These are phyloP conservation scores for Cephus pygmeus DNA, from an alignment of 2,888 invertebrate genomes.

Conservation along the genomic window DNA sequence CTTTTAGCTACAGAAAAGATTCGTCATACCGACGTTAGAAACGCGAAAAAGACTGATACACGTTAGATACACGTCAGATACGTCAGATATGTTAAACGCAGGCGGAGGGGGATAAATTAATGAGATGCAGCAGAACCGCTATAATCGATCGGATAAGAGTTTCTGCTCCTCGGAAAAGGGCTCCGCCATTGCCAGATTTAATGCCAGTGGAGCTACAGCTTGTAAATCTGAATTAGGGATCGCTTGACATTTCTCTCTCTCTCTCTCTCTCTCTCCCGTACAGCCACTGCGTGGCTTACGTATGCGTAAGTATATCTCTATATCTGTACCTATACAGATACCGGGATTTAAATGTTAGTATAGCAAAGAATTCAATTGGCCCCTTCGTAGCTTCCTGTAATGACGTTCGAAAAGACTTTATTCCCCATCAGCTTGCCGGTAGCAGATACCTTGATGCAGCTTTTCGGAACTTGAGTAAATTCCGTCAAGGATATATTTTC, in stretches of 20 bases:
- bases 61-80: not conserved
- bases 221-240: constrained; percentile 40
- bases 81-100: not conserved
- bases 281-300: not conserved
- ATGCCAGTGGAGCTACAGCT: constrained; percentile 35
- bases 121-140: not conserved
- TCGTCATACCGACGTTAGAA: not conserved
- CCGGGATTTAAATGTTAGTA: not conserved
- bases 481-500: not conserved
- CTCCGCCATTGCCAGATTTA: constrained; percentile 37
- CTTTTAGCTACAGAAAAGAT: not conserved
- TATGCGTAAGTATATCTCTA: not conserved
- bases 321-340: not conserved
- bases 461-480: not conserved
- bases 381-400: not conserved
- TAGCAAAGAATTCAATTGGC: not conserved
- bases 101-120: not conserved
- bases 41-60: not conserved
- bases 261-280: no score
- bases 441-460: not conserved
- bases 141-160: constrained; percentile 22
- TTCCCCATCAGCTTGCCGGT: not conserved
- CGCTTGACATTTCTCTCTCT: not conserved
- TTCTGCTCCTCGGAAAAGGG: constrained; percentile 8
- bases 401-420: not conserved